These are phyloP conservation scores for Paradisaea rubra DNA, from an alignment of 2,113 vertebrate genomes.

Conservation along the genomic window DNA sequence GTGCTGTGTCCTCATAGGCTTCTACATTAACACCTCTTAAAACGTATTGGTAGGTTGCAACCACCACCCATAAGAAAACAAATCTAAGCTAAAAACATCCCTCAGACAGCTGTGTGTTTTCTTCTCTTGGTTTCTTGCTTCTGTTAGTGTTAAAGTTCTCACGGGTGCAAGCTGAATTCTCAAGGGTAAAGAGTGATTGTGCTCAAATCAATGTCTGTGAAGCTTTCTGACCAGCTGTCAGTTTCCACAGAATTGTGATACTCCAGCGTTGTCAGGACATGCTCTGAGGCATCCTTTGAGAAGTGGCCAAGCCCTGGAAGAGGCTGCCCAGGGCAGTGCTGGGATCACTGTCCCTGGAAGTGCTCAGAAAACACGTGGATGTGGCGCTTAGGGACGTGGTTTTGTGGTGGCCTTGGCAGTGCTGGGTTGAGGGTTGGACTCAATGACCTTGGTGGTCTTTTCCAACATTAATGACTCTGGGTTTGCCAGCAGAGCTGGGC, in stretches of 20 bases:
- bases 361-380: accelerated
- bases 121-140: no score
- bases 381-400: accelerated
- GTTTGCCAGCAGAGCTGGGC: neutral
- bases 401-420: neutral
- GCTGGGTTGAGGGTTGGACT: neutral
- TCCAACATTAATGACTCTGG: neutral
- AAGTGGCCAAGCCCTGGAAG: neutral
- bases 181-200: no score
- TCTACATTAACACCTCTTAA: no score
- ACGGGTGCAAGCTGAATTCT: no score
- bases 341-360: neutral
- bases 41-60: no score
- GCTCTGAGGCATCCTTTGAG: neutral
- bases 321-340: neutral
- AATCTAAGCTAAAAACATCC: no score
- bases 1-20: no score
- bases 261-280: accelerated
- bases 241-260: neutral
- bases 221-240: no score
- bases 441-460: neutral
- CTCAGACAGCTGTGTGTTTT: no score
- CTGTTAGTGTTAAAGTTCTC: no score
- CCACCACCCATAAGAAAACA: no score
- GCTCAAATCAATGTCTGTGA: no score